A percentile compares a stretch with the other conserved stretches of the same genome.
phyloP scores from a whole-genome alignment of 2,797 vertebrate species.

The Allobates femoralis region DNA sequence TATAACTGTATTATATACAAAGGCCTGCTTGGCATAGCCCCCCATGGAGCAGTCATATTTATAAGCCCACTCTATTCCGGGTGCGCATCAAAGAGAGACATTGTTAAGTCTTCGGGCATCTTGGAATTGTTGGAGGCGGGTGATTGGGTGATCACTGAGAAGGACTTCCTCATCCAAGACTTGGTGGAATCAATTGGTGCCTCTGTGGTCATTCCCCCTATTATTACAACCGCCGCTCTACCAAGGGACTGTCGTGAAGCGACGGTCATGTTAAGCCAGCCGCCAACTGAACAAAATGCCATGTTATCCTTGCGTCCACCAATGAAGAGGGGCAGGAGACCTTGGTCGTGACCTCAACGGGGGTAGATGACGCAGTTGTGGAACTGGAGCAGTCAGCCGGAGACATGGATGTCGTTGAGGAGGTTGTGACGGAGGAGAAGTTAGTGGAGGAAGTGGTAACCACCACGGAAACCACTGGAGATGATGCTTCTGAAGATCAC shows the following conservation, averaged over 20 bases:
- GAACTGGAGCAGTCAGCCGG: slow-evolving; percentile 42
- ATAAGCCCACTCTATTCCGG: slow-evolving; percentile 59
- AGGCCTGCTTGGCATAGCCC: slow-evolving; percentile 56
- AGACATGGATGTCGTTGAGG: slow-evolving; percentile 31
- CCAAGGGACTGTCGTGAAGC: slow-evolving; percentile 34
- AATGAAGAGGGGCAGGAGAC: slow-evolving; percentile 49
- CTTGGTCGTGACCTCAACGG: slow-evolving; percentile 29
- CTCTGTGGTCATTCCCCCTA: slow-evolving; percentile 48
- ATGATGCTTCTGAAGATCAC: not conserved
- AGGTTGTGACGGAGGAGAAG: slow-evolving; percentile 8
- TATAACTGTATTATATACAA: slow-evolving; percentile 28
- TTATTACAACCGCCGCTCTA: slow-evolving; percentile 39
- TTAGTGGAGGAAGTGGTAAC: slow-evolving; percentile 29
- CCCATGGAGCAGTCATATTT: slow-evolving; percentile 58
- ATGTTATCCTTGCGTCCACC: slow-evolving; percentile 55
- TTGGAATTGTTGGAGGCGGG: slow-evolving; percentile 50
- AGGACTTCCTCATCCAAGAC: slow-evolving; percentile 57
- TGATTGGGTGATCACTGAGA: slow-evolving; percentile 54
- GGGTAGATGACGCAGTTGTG: slow-evolving; percentile 46
- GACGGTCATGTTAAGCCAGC: slow-evolving; percentile 37
- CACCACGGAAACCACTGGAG: not conserved
- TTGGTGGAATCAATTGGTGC: slow-evolving; percentile 50
- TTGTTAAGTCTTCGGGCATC: slow-evolving; percentile 55
- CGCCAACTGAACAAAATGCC: slow-evolving; percentile 28
- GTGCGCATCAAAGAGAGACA: slow-evolving; percentile 51